Evolutionary conservation across 2,113 vertebrate genomes (phyloP).

Genomic region (Enhydra lutris): DNA sequence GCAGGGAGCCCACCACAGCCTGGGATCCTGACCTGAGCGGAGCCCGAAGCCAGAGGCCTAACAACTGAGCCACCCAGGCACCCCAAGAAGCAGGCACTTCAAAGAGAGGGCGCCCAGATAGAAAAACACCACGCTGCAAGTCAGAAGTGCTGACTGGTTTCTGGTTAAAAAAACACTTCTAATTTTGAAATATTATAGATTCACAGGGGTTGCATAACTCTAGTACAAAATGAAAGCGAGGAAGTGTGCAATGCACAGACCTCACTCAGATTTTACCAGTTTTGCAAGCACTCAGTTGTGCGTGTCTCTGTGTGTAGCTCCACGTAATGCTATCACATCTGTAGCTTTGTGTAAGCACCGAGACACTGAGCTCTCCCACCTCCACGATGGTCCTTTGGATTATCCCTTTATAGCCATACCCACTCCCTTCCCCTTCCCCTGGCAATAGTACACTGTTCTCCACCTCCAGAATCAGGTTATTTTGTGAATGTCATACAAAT

Average conservation of each 20-base stretch:
- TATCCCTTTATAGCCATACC: neutral
- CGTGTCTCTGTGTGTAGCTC: neutral
- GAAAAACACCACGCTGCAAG: neutral
- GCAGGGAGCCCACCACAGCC: too few relatives aligned
- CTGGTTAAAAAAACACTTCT: neutral
- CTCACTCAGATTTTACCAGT: neutral
- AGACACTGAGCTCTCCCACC: neutral
- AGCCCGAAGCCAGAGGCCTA: too few relatives aligned
- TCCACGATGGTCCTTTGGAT: neutral
- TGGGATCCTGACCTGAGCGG: too few relatives aligned
- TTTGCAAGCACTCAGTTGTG: neutral
- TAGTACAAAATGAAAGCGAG: neutral
- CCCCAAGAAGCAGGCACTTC: neutral
- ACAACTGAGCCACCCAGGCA: too few relatives aligned
- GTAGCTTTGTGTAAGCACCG: neutral
- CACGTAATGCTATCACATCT: neutral
- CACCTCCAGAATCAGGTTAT: neutral
- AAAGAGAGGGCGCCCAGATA: neutral
- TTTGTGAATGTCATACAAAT: neutral
- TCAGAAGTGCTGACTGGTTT: constrained; percentile 22
- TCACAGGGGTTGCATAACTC: neutral
- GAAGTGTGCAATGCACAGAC: neutral
- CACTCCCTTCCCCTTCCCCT: too few relatives aligned
- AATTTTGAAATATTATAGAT: constrained; percentile 20
- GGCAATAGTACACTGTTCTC: neutral